A percentile compares a stretch with the other conserved stretches of the same genome.
Conservation (phyloP, 2,113 vertebrate species). For the Psittacula cyanocephala region DNA sequence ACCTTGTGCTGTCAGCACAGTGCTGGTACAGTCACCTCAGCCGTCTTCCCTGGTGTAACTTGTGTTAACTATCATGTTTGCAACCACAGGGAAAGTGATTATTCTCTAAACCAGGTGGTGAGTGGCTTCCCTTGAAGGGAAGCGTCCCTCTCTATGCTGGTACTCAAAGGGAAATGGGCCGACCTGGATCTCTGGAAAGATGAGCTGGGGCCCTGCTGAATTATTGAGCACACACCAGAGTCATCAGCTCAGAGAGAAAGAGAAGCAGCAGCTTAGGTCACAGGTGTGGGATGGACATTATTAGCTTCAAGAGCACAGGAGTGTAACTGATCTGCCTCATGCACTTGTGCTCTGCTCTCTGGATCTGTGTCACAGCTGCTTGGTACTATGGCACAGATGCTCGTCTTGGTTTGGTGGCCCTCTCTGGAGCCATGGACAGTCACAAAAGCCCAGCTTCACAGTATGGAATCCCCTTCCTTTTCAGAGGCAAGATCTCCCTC, state of each 20-base stretch:
- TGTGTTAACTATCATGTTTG: not conserved
- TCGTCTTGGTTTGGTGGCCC: not conserved
- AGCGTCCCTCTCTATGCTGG: not conserved
- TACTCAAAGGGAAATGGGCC: not conserved
- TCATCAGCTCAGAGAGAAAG: not conserved
- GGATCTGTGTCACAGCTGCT: not conserved
- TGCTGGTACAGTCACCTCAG: not conserved
- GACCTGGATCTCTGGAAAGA: constrained; percentile 23
- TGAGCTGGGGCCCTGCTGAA: constrained; percentile 25
- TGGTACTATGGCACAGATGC: not conserved
- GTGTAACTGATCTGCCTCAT: not conserved
- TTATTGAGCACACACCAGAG: constrained; percentile 27
- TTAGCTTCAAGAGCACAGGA: not conserved
- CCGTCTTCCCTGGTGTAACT: not conserved
- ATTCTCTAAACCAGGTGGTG: not conserved
- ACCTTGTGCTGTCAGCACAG: not conserved
- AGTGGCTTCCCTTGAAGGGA: not conserved
- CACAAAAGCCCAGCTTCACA: not conserved
- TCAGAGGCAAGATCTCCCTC: not conserved
- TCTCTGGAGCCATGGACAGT: not conserved
- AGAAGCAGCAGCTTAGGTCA: not conserved
- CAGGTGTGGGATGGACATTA: constrained; percentile 3
- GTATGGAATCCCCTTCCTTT: not conserved
- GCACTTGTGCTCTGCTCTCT: not conserved
- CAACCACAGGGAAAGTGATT: constrained; percentile 17